Conservation (phyloP, 1,140 invertebrate genomes). For the Dysdera silvatica region DNA sequence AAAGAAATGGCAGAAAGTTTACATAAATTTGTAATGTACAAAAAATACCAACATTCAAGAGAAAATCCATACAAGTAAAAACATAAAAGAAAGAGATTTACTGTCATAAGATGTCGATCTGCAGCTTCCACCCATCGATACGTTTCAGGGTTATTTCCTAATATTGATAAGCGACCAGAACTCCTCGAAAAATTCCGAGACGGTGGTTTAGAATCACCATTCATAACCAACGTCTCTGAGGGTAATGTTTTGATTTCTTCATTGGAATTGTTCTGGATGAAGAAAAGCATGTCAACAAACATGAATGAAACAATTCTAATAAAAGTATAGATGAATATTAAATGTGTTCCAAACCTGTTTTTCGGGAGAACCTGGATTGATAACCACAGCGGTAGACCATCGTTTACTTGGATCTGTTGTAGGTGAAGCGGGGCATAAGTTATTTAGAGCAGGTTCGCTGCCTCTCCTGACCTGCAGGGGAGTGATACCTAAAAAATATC, state of each 20-base stretch:
- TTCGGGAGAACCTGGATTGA: too few relatives aligned
- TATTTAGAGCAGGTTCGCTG: constrained; percentile 75
- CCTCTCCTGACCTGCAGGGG: constrained; percentile 74
- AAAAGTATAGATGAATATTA: too few relatives aligned
- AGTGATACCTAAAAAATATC: constrained; percentile 10
- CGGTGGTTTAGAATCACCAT: constrained; percentile 15
- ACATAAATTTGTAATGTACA: too few relatives aligned
- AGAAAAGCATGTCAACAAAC: too few relatives aligned
- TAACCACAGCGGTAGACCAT: constrained; percentile 54
- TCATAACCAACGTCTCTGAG: constrained; percentile 10
- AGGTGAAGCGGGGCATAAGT: constrained; percentile 42
- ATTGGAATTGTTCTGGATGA: too few relatives aligned
- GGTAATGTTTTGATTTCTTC: too few relatives aligned
- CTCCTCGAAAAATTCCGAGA: constrained; percentile 46
- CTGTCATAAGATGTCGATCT: constrained; percentile 51
- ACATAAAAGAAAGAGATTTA: background rate
- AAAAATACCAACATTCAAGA: too few relatives aligned
- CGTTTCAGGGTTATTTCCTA: constrained; percentile 55
- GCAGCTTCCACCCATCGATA: constrained; percentile 68
- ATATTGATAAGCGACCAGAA: constrained; percentile 77
- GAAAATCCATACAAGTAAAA: background rate
- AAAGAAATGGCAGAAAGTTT: too few relatives aligned
- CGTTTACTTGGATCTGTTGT: constrained; percentile 49
- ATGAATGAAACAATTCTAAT: too few relatives aligned
- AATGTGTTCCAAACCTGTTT: too few relatives aligned